Evolutionary conservation across 2,888 invertebrate species (phyloP).

Genomic region (Encarsia formosa): DNA sequence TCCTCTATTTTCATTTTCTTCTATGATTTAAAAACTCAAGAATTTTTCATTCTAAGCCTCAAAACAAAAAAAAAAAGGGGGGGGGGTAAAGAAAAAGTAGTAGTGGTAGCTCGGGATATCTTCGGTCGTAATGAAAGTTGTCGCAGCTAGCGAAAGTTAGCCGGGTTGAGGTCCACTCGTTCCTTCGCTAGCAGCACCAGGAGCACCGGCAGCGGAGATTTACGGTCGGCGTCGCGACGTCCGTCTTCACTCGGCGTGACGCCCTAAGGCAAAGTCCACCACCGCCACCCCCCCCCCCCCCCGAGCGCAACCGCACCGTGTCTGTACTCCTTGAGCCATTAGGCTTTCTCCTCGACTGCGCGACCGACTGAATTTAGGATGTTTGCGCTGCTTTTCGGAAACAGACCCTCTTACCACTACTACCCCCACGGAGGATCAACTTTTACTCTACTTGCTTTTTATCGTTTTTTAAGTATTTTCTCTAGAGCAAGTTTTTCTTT

Average conservation of each 20-base stretch:
- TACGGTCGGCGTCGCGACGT: conserved; percentile 52
- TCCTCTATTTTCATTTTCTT: no score
- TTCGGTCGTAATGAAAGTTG: conserved; percentile 45
- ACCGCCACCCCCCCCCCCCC: conserved; percentile 8
- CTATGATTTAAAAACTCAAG: no score
- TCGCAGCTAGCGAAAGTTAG: conserved; percentile 35
- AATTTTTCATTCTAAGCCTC: no score
- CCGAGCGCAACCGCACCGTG: conserved; percentile 33
- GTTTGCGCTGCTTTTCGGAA: no score
- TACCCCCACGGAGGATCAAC: no score
- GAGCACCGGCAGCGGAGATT: conserved; percentile 37
- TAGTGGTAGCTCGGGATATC: no score
- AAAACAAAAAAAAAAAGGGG: no score
- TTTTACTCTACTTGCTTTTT: conserved; percentile 17
- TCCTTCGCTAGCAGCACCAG: conserved; percentile 9
- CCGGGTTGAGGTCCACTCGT: neutral
- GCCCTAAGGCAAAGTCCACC: conserved; percentile 33
- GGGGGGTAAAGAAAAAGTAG: no score
- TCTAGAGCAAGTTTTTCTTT: no score
- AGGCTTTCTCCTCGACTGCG: conserved; percentile 4
- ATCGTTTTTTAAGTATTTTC: conserved; percentile 29
- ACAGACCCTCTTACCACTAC: no score
- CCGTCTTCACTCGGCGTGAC: conserved; percentile 53
- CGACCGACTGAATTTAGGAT: conserved; percentile 24
- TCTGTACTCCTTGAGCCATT: conserved; percentile 25